Evolutionary conservation across 37 sponge, comb jelly and placozoan species (phyloP).

Genomic region (Chondrosia reniformis): DNA sequence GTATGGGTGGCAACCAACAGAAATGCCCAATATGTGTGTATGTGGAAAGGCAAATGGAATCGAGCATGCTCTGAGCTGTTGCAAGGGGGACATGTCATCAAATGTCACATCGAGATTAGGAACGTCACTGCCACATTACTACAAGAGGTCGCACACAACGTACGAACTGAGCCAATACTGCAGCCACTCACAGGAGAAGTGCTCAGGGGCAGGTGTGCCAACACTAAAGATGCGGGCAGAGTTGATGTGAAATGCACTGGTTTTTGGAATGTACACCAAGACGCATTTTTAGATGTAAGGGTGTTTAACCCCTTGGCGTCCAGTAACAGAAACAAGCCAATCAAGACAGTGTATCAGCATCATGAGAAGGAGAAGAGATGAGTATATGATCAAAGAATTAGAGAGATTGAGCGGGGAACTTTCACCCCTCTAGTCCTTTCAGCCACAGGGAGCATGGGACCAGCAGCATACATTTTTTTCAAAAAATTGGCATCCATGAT

Average conservation of each 20-base stretch:
- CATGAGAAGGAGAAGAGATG: neutral
- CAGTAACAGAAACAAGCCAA: neutral
- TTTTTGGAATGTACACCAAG: neutral
- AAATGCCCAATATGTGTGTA: neutral
- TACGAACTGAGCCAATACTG: neutral
- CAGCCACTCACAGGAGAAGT: constrained; percentile 8
- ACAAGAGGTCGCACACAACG: neutral
- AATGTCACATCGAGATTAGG: neutral
- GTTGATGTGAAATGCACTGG: constrained; percentile 9
- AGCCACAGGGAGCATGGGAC: neutral
- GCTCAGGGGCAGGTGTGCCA: neutral
- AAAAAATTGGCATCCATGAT: neutral
- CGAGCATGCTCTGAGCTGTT: neutral
- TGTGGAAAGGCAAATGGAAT: constrained; percentile 3
- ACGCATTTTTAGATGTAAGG: constrained; percentile 4
- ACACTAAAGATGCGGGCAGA: neutral
- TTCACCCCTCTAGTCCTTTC: neutral
- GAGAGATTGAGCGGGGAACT: neutral
- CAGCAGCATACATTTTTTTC: neutral
- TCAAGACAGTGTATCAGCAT: neutral
- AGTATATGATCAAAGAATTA: neutral
- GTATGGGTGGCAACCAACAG: constrained; percentile 7
- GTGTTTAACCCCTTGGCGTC: constrained; percentile 5
- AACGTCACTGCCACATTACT: neutral
- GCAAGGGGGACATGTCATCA: neutral